Base-by-base conservation (phyloP, 1,140 invertebrate genomes). In the Zaprionus vittiger region DNA sequence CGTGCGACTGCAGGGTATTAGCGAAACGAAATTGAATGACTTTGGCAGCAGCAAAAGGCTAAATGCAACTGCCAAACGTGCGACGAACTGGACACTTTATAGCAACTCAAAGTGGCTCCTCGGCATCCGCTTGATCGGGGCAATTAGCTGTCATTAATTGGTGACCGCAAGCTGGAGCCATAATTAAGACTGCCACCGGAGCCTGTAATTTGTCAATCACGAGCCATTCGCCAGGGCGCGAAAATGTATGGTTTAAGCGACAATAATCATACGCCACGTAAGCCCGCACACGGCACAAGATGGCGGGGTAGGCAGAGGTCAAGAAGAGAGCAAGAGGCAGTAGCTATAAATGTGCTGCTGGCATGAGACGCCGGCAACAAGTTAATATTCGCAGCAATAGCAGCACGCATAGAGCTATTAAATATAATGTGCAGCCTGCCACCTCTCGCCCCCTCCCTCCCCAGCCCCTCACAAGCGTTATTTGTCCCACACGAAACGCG, bases 401-500 rank as follows among this genome's bases (percentile, higher is more conserved):
- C 28, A 80, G 75, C 78, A 89, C 77, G 74, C 84, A 76, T 34
- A 78, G 70, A 63, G 61, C 84, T 69, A 87, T 89, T 89, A 89
- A 89, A 84, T 79, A 76, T 81, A 89, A 89, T 84, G 85, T 65
- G 65, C 69, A 85, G 31, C 49, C 17, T 17, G 31, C 38, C 20
- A 44, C 62, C 31, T n/a, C 11, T 22, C 47, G 24, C 28, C 49
- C 22, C 37, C 34, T 38, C 44, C 76, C 0, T 26, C 41, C 44
- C 17, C 26, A 5, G 26, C 17, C 37, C n/a, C 41, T 12, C 82
- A 47, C 79, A 52, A 41, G 74, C 84, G 49, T 81, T 70, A 90
- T 84, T 89, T 89, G 81, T 81, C 60, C 81, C 81, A 87, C 83
- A 87, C 83, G 83, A 87, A 89, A 81, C 85, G 85, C 84, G 84